Evolutionary conservation across 2,888 invertebrate genomes (phyloP), one percentile per base, ranked within the genome.

Genomic region (Drosophila histrio): DNA sequence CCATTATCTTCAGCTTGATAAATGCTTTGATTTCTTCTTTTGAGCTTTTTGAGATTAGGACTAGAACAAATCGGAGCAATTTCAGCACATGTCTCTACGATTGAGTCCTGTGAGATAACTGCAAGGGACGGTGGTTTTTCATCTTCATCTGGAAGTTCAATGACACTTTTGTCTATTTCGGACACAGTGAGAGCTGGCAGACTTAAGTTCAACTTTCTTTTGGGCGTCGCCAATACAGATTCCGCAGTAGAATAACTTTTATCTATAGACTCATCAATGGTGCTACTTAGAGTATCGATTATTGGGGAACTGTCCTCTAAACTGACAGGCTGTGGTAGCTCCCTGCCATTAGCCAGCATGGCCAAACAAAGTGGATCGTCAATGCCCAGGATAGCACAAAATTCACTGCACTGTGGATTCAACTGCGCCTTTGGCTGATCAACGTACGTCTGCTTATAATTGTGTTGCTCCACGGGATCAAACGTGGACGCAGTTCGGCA

Each of bases 341-440:
- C 90, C 65, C 93, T 91, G 0, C 94, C 93, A 19, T 90, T 91
- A 60, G 93, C 90, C 11, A 93, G 91, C 90, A 94, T 90, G 0
- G 95, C 90, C 32, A 96, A 92, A 72, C 93, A 93, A 11, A 96
- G 91, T 0, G 98, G 98, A 92, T 98, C 97, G 89, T 96, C 96
- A 58, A 98, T 94, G 0, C 94, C 94, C 34, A 96, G 90, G 67
- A 91, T 93, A 44, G 94, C 93, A 91, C 96, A 96, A 39, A 96
- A 93, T 13, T 92, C 88, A 11, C 93, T 92, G 7, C 96, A 96
- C 90, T 96, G 96, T 11, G 94, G 94, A 89, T 96, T 96, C 26
- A 94, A 89, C 76, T 93, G 91, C 2, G 94, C 93, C 41, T 92
- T 92, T 11, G 91, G 93, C 49, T 94, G 93, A 38, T 89, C 78